A percentile compares a stretch with the other conserved stretches of the same genome.
Conservation (phyloP, 2,888 invertebrate genomes). For the Dusona sp. region DNA sequence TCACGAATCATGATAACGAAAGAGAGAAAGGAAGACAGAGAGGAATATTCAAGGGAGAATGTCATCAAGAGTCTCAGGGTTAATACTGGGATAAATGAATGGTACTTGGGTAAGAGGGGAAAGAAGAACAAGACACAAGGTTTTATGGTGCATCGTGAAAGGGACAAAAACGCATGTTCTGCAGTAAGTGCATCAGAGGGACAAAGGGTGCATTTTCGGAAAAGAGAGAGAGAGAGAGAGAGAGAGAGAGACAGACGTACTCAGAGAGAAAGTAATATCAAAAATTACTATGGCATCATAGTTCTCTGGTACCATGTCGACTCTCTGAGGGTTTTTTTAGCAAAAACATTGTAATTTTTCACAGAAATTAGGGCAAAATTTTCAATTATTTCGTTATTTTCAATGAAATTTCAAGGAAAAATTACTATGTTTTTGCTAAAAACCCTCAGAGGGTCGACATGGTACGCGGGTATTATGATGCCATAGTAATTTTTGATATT, state of each 20-base stretch:
- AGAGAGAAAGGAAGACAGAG: neutral
- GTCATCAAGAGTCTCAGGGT: slow-evolving; percentile 63
- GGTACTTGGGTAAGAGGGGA: slow-evolving; percentile 30
- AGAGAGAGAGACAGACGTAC: neutral
- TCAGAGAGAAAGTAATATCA: no score
- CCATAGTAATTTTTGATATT: no score
- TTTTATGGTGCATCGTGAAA: slow-evolving; percentile 42
- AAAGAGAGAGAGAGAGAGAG: slow-evolving; percentile 59
- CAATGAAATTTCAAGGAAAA: no score
- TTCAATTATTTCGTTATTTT: no score
- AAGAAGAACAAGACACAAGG: slow-evolving; percentile 29
- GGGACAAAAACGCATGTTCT: slow-evolving; percentile 68
- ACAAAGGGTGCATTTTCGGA: slow-evolving; percentile 36
- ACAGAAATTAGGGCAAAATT: no score
- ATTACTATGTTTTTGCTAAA: no score
- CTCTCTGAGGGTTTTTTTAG: no score
- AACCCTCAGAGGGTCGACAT: no score
- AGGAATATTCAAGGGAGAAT: slow-evolving; percentile 36
- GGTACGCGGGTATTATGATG: no score
- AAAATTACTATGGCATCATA: no score
- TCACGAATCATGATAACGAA: slow-evolving; percentile 45
- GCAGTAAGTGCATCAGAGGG: slow-evolving; percentile 63
- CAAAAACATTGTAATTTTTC: no score
- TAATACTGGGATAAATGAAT: slow-evolving; percentile 64
- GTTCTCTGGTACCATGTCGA: no score